phyloP scores from a whole-genome alignment of 2,888 invertebrate genomes.

The Brachypalpus laphriformis region DNA sequence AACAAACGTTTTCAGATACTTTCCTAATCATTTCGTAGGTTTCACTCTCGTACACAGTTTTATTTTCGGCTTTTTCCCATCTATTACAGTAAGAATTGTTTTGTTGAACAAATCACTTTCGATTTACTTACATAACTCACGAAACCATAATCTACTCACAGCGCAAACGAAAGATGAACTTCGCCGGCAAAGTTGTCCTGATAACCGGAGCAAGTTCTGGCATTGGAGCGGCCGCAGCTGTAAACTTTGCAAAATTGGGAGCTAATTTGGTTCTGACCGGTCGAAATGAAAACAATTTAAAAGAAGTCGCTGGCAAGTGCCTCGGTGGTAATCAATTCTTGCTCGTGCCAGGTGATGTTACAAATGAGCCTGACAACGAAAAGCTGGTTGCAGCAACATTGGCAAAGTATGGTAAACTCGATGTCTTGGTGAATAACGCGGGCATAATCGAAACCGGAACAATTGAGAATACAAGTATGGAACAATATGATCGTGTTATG shows the following conservation, averaged over 20 bases:
- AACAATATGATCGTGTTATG: conserved; percentile 95
- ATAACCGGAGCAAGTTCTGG: conserved; percentile 90
- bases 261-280: conserved; percentile 87
- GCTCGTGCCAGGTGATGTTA: conserved; percentile 88
- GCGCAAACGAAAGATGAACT: conserved; percentile 83
- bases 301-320: conserved; percentile 84
- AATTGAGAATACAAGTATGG: conserved; percentile 93
- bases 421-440: conserved; percentile 95
- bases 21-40: neutral
- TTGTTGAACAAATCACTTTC: neutral
- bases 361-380: conserved; percentile 88
- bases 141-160: neutral
- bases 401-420: conserved; percentile 89
- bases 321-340: conserved; percentile 83
- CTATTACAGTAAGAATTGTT: neutral
- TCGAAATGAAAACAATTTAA: conserved; percentile 86
- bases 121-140: neutral
- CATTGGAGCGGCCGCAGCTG: conserved; percentile 88
- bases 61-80: neutral
- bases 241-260: conserved; percentile 87
- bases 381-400: conserved; percentile 89
- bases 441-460: conserved; percentile 92
- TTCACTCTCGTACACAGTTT: neutral
- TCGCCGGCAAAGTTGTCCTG: conserved; percentile 85
- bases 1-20: conserved; percentile 23